phyloP scores from a whole-genome alignment of 2,888 invertebrate genomes.

The Artemia sinica region DNA sequence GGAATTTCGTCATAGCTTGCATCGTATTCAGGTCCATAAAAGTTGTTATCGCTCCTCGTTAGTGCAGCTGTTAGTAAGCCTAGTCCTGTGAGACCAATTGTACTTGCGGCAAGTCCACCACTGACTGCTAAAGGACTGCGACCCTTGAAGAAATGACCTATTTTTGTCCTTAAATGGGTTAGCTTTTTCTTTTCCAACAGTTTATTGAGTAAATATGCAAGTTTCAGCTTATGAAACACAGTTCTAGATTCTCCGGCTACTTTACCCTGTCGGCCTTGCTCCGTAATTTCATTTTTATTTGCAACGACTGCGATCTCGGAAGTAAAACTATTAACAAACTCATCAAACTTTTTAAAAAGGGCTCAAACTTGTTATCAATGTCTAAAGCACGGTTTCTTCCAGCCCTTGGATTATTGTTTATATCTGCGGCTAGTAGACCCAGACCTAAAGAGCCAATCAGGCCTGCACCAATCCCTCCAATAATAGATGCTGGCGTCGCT shows the following conservation, averaged over 20 bases:
- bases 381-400: background rate
- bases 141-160: background rate
- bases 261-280: background rate
- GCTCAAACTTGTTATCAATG: background rate
- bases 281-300: background rate
- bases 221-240: background rate
- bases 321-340: background rate
- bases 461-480: slow-evolving; percentile 11
- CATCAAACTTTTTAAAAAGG: background rate
- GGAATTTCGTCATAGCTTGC: background rate
- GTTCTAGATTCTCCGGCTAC: background rate
- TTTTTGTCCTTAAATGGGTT: background rate
- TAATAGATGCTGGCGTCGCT: background rate
- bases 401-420: background rate
- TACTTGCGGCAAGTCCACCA: background rate
- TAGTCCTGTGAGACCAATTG: background rate
- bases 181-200: background rate
- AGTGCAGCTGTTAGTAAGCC: slow-evolving; percentile 7
- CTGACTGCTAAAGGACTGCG: background rate
- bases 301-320: background rate
- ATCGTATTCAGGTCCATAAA: background rate
- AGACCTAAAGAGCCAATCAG: background rate
- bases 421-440: background rate
- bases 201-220: background rate
- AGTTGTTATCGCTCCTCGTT: background rate